Evolutionary conservation across 2,888 invertebrate species (phyloP).

Genomic region (Noctua janthe): DNA sequence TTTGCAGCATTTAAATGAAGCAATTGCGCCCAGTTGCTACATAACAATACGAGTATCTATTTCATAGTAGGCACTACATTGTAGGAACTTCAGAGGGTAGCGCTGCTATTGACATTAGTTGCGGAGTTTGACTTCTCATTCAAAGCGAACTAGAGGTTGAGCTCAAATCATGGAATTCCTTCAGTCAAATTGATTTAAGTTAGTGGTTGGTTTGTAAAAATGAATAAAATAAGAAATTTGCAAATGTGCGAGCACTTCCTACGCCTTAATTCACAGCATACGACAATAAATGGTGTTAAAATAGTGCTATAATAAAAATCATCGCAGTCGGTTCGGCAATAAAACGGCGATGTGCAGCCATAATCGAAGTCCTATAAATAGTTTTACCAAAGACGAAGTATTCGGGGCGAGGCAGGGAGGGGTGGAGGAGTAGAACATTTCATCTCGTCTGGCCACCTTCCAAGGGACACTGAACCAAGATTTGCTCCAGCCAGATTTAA

Average conservation of each 20-base stretch:
- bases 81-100: background rate
- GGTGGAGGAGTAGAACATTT: conserved; percentile 39
- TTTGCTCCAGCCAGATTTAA: conserved; percentile 58
- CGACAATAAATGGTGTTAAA: conserved; percentile 44
- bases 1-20: background rate
- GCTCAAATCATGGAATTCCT: background rate
- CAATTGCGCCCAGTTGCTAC: background rate
- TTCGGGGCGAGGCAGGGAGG: conserved; percentile 18
- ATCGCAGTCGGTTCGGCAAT: conserved; percentile 56
- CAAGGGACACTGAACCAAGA: conserved; percentile 62
- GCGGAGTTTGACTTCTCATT: background rate
- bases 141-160: background rate
- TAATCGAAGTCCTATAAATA: conserved; percentile 63
- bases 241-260: conserved; percentile 3
- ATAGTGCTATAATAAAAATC: conserved; percentile 53
- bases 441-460: conserved; percentile 62
- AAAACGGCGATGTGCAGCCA: conserved; percentile 57
- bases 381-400: conserved; percentile 58
- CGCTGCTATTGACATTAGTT: background rate
- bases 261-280: conserved; percentile 26
- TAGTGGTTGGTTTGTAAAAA: background rate
- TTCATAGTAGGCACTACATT: background rate
- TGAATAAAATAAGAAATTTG: background rate
- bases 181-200: background rate
- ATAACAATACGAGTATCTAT: background rate